phyloP scores from a whole-genome alignment of 2,113 vertebrate genomes.

The Argyrosomus japonicus region DNA sequence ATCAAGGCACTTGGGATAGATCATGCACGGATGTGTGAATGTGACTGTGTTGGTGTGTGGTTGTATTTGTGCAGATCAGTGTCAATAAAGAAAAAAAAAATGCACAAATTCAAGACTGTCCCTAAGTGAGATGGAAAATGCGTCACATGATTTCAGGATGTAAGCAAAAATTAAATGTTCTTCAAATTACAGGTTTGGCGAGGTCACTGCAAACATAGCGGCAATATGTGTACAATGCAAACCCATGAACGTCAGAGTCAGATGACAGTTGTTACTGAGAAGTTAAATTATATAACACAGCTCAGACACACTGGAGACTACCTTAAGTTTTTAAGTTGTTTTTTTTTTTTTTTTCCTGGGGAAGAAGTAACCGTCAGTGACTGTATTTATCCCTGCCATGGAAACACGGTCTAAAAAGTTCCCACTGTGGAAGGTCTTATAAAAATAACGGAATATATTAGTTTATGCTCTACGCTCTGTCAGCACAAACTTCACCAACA shows the following conservation, averaged over 20 bases:
- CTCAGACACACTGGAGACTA: conserved; percentile 34
- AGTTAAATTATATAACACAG: conserved; percentile 20
- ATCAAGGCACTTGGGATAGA: conserved; percentile 14
- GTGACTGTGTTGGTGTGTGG: not conserved
- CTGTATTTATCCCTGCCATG: conserved; percentile 36
- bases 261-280: conserved; percentile 24
- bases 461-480: conserved; percentile 27
- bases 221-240: not conserved
- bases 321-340: not conserved
- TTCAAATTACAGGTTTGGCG: conserved; percentile 13
- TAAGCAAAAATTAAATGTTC: not conserved
- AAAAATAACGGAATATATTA: conserved; percentile 54
- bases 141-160: not conserved
- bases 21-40: not conserved
- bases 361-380: conserved; percentile 22
- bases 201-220: not conserved
- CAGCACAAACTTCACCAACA: conserved; percentile 30
- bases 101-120: not conserved
- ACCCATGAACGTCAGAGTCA: conserved; percentile 8
- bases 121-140: not conserved
- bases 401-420: conserved; percentile 51
- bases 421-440: conserved; percentile 20
- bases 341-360: not conserved
- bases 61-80: not conserved
- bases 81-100: not conserved